Conservation (phyloP, 2,888 invertebrate species). For the Podotricha telesiphe region DNA sequence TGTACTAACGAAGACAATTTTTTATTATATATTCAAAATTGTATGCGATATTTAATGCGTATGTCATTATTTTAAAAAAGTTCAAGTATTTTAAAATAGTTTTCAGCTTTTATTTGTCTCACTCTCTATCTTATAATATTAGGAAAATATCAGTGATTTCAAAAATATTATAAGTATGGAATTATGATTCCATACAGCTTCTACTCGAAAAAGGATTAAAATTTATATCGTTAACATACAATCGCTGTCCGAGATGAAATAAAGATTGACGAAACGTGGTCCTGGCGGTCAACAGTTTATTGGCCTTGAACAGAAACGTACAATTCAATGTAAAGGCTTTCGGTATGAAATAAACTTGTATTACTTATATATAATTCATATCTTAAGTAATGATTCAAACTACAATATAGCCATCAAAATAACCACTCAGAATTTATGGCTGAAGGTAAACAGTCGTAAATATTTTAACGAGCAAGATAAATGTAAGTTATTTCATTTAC, state of each 20-base stretch:
- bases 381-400: constrained; percentile 39
- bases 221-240: constrained; percentile 9
- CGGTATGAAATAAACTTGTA: constrained; percentile 23
- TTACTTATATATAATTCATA: constrained; percentile 35
- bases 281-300: constrained; percentile 35
- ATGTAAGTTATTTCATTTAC: constrained; percentile 49
- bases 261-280: not conserved
- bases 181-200: not conserved
- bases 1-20: not conserved
- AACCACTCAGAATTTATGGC: constrained; percentile 54
- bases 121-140: not conserved
- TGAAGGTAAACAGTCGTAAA: constrained; percentile 61
- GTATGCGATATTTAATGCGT: too few species aligned
- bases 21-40: too few species aligned
- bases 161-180: not conserved
- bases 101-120: too few species aligned
- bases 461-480: constrained; percentile 60
- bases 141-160: not conserved
- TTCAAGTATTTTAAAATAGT: too few species aligned
- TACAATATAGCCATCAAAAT: constrained; percentile 49
- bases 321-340: constrained; percentile 23
- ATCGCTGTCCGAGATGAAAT: constrained; percentile 3
- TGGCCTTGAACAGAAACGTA: constrained; percentile 24
- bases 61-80: too few species aligned
- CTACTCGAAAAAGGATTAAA: constrained; percentile 16